Base-by-base conservation (phyloP, 2,888 invertebrate species). In the Troides oblongomaculatus region DNA sequence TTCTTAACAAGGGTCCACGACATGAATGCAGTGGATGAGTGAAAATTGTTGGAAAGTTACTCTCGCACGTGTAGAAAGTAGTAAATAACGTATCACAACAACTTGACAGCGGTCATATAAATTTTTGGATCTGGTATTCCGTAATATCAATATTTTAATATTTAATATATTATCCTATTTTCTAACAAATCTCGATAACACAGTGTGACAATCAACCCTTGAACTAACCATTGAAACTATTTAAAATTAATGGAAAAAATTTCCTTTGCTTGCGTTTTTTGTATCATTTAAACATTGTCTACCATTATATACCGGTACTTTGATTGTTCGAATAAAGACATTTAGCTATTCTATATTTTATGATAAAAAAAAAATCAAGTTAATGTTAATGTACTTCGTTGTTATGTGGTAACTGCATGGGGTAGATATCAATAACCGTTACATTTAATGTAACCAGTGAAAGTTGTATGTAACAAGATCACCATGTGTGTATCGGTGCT, bases 401-500 rank as follows among this genome's bases (percentile, higher is more conserved):
- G 1, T 57, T 57, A 21, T 57, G 21, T 57, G 56, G 56, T 57
- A 57, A 7, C n/a, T 57, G 21, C 8, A 57, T 21, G 21, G 56
- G 56, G 56, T 21, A 21, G 23, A 21, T 57, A 21, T 57, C 21
- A 18, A 57, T 57, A 57, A 57, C 56, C 1, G 39, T 56, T 61
- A 53, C n/a, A 23, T 30, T 53, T 66, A 53, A 62, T 62, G 65
- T 39, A 62, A 50, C 62, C 7, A 66, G 76, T 77, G 76, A 77
- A 77, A 77, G 76, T 75, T 69, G 72, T 70, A 71, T 72, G 68
- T 69, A 75, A 71, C 75, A 69, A 74, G 74, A 77, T 76, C 74
- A 73, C 73, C 74, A 74, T 75, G 66, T 61, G 74, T 69, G 72
- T 64, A 75, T 72, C 73, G 73, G 69, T 72, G 72, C 64, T 73